phyloP scores from a whole-genome alignment of 2,113 vertebrate species.

The Pachyramphus minor region DNA sequence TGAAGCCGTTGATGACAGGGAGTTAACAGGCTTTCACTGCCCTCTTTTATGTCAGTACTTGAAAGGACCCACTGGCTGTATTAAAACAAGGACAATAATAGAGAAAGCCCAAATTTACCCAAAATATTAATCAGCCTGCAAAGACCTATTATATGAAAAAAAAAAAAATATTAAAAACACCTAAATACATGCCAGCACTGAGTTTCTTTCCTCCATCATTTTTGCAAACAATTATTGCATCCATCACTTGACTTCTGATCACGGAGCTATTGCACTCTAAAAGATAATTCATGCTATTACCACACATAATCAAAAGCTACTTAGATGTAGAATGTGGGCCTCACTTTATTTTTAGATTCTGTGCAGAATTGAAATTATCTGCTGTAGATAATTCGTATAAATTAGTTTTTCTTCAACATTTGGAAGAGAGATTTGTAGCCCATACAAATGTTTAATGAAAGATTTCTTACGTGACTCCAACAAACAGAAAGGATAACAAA shows the following conservation, averaged over 20 bases:
- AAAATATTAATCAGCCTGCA: background rate
- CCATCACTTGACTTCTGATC: slow-evolving; percentile 33
- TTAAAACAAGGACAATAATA: background rate
- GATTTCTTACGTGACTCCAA: background rate
- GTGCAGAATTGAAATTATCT: background rate
- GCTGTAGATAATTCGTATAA: background rate
- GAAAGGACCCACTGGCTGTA: background rate
- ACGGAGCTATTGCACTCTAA: background rate
- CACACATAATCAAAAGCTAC: slow-evolving; percentile 53
- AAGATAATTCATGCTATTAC: slow-evolving; percentile 43
- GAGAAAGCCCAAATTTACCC: background rate
- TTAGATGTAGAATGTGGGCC: slow-evolving; percentile 2
- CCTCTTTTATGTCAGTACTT: background rate
- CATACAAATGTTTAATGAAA: background rate
- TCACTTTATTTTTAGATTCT: background rate
- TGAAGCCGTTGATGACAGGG: background rate
- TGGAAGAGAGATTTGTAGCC: background rate
- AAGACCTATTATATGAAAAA: background rate
- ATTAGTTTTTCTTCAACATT: background rate
- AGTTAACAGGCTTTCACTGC: background rate
- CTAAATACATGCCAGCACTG: background rate
- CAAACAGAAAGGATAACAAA: background rate
- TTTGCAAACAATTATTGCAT: slow-evolving; percentile 17
- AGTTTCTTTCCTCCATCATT: background rate
- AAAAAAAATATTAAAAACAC: background rate